A percentile compares a stretch with the other conserved stretches of the same genome.
Conservation (phyloP, 2,797 vertebrate genomes). For the Pantherophis vulpinus region DNA sequence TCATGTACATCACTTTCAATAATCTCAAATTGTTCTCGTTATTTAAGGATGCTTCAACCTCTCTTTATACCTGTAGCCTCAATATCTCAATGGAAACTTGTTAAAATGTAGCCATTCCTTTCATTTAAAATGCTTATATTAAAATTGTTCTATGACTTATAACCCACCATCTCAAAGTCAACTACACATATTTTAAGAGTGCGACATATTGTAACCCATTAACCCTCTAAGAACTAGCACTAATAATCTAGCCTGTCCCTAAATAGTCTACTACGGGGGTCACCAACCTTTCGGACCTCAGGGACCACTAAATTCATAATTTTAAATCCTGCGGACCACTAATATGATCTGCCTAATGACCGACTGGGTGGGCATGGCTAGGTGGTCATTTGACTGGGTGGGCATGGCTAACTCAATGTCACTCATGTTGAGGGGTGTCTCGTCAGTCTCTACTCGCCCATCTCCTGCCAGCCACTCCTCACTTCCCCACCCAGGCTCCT, state of each 20-base stretch:
- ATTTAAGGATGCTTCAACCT: neutral
- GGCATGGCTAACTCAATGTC: no score
- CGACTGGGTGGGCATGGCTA: no score
- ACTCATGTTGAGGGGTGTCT: no score
- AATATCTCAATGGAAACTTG: neutral
- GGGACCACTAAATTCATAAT: no score
- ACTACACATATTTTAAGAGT: neutral
- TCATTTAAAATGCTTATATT: neutral
- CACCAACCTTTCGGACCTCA: no score
- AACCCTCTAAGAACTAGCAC: neutral
- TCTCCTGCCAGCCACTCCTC: no score
- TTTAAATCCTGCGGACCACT: no score
- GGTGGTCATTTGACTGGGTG: no score
- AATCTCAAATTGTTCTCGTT: neutral
- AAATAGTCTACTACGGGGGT: neutral
- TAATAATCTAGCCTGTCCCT: neutral
- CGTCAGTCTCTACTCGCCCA: no score
- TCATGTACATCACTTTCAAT: neutral
- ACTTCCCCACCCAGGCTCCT: no score
- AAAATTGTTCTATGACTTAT: neutral
- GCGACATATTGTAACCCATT: neutral
- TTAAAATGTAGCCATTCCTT: neutral
- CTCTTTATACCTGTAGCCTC: neutral
- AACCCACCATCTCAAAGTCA: neutral
- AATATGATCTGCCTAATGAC: no score